These are phyloP conservation scores for Gibbula magus DNA, from an alignment of 2,888 invertebrate genomes.

Conservation along the genomic window DNA sequence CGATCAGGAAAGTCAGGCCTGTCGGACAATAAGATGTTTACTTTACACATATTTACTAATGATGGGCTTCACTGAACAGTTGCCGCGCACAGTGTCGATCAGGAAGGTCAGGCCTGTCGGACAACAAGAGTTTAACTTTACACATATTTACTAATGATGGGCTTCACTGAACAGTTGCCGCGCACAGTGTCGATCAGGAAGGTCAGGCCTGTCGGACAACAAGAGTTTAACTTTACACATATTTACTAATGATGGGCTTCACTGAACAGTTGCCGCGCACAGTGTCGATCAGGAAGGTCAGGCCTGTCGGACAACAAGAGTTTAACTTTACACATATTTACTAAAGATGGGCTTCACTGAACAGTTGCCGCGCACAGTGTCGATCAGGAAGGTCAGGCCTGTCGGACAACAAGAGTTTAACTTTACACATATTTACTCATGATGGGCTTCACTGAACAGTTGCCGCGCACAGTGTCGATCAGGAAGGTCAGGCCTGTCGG, in stretches of 20 bases:
- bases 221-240: no score
- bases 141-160: no score
- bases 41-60: no score
- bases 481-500: constrained; percentile 52
- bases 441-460: constrained; percentile 47
- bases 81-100: constrained; percentile 46
- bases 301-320: constrained; percentile 37
- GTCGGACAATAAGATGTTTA: not conserved
- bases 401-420: not conserved
- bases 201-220: constrained; percentile 44
- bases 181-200: constrained; percentile 46
- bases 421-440: no score
- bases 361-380: constrained; percentile 50
- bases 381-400: constrained; percentile 56
- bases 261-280: constrained; percentile 49
- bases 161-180: constrained; percentile 49
- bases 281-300: constrained; percentile 51
- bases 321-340: no score
- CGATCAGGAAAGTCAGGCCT: constrained; percentile 56
- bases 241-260: constrained; percentile 40
- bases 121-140: no score
- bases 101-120: constrained; percentile 52
- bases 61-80: constrained; percentile 47
- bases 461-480: constrained; percentile 46
- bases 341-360: constrained; percentile 42